Base-by-base conservation (phyloP, 2,797 vertebrate species). In the Percopsis omiscomaycus region DNA sequence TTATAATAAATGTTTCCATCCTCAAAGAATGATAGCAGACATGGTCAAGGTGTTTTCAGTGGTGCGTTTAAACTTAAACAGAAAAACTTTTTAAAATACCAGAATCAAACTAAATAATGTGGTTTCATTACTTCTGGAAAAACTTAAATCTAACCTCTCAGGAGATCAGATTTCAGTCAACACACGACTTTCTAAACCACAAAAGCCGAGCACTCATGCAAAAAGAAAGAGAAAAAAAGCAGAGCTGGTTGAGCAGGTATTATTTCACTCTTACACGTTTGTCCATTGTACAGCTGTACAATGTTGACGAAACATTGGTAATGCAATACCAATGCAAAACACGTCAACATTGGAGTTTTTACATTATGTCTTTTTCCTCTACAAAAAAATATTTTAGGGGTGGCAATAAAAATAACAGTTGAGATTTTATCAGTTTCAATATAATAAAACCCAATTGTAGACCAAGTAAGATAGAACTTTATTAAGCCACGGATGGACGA, bases 241-340 rank as follows among this genome's bases (percentile, higher is more conserved):
- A 64, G 61, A 86, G 79, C 84, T 58, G 69, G 85, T 86, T 75
- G 6, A 44, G 81, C 85, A n/a, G 37, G 85, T 81, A 79, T 81
- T 76, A 77, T 70, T 66, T 78, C 50, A 27, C 64, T 75, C 66
- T 14, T 71, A 70, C 0, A 70, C 57, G 69, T 27, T 22, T 12
- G 53, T 15, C 14, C 44, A 79, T 71, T 73, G 73, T 78, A 66
- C 52, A 3, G 37, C 60, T 42, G 0, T 53, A 75, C 74, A 50
- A 75, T 57, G 65, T 50, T 61, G 61, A 78, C 66, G 75, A 51
- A 73, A 78, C 70, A 61, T 53, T 1, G 8, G 9, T n/a, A 51
- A 4, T 58, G 30, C 47, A 22, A 37, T 5, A 14, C 50, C 22
- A 47, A 0, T 16, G 5, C 42, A 14, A 45, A 4, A 22, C 56